phyloP scores from a whole-genome alignment of 2,888 invertebrate genomes.

The Pachydiplax longipennis region DNA sequence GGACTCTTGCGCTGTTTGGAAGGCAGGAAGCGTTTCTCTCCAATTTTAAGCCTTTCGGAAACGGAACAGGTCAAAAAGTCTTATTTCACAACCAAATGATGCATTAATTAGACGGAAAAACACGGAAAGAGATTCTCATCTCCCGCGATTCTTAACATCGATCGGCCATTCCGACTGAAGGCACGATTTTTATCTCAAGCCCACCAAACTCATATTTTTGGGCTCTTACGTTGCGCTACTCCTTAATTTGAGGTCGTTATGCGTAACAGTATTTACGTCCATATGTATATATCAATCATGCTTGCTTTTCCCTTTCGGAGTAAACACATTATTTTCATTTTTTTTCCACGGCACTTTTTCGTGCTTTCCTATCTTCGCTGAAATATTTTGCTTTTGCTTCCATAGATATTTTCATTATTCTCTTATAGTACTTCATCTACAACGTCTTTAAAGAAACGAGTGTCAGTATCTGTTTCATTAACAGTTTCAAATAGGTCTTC shows the following conservation, averaged over 20 bases:
- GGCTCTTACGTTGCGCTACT: not conserved
- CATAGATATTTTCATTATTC: too few species aligned
- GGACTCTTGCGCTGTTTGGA: not conserved
- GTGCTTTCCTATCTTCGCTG: too few species aligned
- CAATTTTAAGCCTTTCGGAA: not conserved
- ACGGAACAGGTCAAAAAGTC: not conserved
- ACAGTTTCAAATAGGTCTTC: too few species aligned
- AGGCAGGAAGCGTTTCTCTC: not conserved
- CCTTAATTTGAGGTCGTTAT: not conserved
- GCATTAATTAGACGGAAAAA: not conserved
- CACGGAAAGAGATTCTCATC: not conserved
- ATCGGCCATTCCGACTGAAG: not conserved
- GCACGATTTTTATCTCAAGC: not conserved
- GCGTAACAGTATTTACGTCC: too few species aligned
- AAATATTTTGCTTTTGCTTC: too few species aligned
- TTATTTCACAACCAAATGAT: slow-evolving; percentile 3
- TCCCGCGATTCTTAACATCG: not conserved
- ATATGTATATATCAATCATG: too few species aligned
- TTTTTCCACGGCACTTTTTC: too few species aligned
- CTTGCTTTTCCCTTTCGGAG: not conserved
- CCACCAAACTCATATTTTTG: not conserved
- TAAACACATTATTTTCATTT: not conserved
- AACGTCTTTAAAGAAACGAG: too few species aligned
- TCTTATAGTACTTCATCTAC: too few species aligned
- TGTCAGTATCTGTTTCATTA: too few species aligned